Evolutionary conservation across 2,888 invertebrate genomes (phyloP).

Genomic region (Xestobium rufovillosum): DNA sequence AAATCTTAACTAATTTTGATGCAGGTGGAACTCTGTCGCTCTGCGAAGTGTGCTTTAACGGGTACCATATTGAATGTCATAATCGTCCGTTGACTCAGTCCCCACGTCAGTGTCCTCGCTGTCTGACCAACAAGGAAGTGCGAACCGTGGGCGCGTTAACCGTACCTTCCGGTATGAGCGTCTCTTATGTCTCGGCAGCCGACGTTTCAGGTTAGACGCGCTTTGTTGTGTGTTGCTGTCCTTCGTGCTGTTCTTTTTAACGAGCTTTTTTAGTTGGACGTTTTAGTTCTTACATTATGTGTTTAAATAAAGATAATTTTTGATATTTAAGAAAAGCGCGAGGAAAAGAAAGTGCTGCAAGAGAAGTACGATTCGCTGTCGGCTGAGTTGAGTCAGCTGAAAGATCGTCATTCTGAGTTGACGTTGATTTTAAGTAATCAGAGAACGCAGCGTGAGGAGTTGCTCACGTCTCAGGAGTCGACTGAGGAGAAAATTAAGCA

Average conservation of each 20-base stretch:
- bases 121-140: slow-evolving; percentile 37
- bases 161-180: slow-evolving; percentile 38
- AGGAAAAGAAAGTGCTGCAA: slow-evolving; percentile 38
- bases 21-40: slow-evolving; percentile 38
- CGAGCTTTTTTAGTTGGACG: too few relatives aligned
- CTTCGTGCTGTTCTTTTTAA: too few relatives aligned
- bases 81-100: slow-evolving; percentile 43
- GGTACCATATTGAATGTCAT: slow-evolving; percentile 49
- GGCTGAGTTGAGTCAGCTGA: slow-evolving; percentile 39
- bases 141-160: slow-evolving; percentile 34
- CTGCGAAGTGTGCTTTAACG: slow-evolving; percentile 47
- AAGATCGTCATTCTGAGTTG: slow-evolving; percentile 42
- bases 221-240: too few relatives aligned
- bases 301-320: too few relatives aligned
- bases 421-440: slow-evolving; percentile 39
- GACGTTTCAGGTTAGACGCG: slow-evolving; percentile 36
- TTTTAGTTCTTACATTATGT: too few relatives aligned
- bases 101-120: slow-evolving; percentile 45
- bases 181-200: slow-evolving; percentile 32
- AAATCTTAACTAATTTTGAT: background rate
- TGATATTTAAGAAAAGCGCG: slow-evolving; percentile 39
- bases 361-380: slow-evolving; percentile 38
- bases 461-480: slow-evolving; percentile 32
- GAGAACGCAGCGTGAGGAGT: slow-evolving; percentile 35
- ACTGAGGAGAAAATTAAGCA: slow-evolving; percentile 40